Percentiles rank a stretch among this genome's conserved stretches.
These are phyloP conservation scores for Tridacna crocea DNA, from an alignment of 2,888 invertebrate species.

Conservation along the genomic window DNA sequence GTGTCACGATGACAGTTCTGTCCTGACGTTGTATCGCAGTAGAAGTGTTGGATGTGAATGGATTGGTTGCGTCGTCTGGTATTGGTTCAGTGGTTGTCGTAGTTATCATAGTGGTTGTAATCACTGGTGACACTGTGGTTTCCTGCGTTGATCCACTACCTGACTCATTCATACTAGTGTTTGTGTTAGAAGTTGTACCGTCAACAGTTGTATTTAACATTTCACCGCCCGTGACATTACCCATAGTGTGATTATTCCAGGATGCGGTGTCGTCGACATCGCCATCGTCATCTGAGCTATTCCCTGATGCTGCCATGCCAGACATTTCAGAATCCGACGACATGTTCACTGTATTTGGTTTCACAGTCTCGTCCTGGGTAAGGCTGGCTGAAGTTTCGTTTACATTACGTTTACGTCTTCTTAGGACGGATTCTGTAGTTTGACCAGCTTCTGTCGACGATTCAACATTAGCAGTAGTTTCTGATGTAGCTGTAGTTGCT, in stretches of 20 bases:
- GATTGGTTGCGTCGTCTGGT: constrained; percentile 52
- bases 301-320: not conserved
- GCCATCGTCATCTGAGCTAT: not conserved
- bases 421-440: not conserved
- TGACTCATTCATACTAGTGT: not conserved
- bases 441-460: not conserved
- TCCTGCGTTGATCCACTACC: not conserved
- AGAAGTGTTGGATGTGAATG: constrained; percentile 46
- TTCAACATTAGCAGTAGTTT: not conserved
- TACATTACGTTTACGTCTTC: constrained; percentile 11
- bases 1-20: constrained; percentile 64
- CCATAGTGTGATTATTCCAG: constrained; percentile 2
- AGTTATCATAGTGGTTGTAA: constrained; percentile 47
- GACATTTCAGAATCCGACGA: too few species aligned
- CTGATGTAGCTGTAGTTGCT: not conserved
- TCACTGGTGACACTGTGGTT: constrained; percentile 30
- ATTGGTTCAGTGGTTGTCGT: constrained; percentile 51
- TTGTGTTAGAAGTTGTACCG: not conserved
- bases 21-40: constrained; percentile 58
- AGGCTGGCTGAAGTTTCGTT: not conserved
- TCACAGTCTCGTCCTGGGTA: not conserved
- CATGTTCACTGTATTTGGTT: not conserved
- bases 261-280: not conserved
- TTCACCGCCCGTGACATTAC: not conserved
- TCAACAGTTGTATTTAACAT: constrained; percentile 12